A percentile compares a stretch with the other conserved stretches of the same genome.
phyloP scores from a whole-genome alignment of 2,797 vertebrate species.

The Eulemur rubriventer region DNA sequence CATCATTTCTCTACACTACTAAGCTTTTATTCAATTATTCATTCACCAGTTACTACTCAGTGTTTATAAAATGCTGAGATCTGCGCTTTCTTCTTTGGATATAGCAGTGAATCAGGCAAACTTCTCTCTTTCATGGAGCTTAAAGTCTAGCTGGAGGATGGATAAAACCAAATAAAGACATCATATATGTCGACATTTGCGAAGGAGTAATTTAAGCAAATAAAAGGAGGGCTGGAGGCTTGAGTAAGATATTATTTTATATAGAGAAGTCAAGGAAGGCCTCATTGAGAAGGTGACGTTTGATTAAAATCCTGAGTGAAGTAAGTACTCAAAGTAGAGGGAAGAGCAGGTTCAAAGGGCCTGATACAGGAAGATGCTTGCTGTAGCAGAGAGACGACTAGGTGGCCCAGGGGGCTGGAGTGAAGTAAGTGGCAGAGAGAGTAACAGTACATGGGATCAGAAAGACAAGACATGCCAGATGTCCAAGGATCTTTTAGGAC shows the following conservation, averaged over 20 bases:
- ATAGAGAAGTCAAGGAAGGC: not conserved
- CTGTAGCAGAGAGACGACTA: not conserved
- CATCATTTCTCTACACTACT: not conserved
- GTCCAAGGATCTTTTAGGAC: not conserved
- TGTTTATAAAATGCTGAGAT: not conserved
- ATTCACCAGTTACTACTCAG: not conserved
- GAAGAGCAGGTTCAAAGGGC: not conserved
- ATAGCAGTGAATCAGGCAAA: not conserved
- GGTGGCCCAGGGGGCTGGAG: not conserved
- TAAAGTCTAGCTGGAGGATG: not conserved
- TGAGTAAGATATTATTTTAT: not conserved
- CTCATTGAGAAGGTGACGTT: not conserved
- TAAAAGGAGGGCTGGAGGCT: not conserved
- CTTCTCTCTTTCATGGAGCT: not conserved
- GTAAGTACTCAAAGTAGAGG: not conserved
- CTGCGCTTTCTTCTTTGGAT: not conserved
- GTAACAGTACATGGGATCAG: not conserved
- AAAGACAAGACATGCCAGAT: not conserved
- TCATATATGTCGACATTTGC: not conserved
- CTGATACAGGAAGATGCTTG: not conserved
- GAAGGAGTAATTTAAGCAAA: not conserved
- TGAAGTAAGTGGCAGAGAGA: not conserved
- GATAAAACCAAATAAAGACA: not conserved
- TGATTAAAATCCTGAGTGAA: not conserved
- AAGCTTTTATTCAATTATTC: not conserved